Evolutionary conservation across 2,797 vertebrate genomes (phyloP).

Genomic region (Nyctibius grandis): DNA sequence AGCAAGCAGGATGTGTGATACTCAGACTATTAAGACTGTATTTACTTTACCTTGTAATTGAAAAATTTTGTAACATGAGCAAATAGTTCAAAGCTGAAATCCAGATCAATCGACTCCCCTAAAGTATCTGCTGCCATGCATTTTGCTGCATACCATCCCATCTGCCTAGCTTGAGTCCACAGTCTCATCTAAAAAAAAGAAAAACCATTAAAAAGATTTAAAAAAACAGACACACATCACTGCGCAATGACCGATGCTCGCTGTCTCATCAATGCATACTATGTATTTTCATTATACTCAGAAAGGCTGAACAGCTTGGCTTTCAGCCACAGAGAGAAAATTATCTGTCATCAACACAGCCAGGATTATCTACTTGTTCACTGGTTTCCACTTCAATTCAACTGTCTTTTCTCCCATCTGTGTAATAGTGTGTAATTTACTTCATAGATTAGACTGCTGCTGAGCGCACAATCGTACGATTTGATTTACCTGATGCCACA

Average conservation of each 20-base stretch:
- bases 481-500: constrained; percentile 90
- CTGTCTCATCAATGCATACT: not conserved
- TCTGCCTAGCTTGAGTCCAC: constrained; percentile 97
- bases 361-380: not conserved
- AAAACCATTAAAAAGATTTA: not conserved
- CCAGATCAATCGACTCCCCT: constrained; percentile 81
- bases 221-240: fast-evolving
- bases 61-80: constrained; percentile 95
- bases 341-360: not conserved
- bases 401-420: not conserved
- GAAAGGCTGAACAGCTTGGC: not conserved
- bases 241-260: fast-evolving
- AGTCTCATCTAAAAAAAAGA: constrained; percentile 86
- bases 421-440: not conserved
- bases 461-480: fast-evolving
- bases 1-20: not conserved
- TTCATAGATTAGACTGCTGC: not conserved
- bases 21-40: not conserved
- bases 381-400: not conserved
- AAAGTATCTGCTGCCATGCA: constrained; percentile 83
- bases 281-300: fast-evolving
- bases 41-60: constrained; percentile 88
- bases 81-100: constrained; percentile 99
- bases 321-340: not conserved
- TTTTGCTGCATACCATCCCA: constrained; percentile 91